phyloP scores from a whole-genome alignment of 2,888 invertebrate genomes.

The Eumerus sabulonum region DNA sequence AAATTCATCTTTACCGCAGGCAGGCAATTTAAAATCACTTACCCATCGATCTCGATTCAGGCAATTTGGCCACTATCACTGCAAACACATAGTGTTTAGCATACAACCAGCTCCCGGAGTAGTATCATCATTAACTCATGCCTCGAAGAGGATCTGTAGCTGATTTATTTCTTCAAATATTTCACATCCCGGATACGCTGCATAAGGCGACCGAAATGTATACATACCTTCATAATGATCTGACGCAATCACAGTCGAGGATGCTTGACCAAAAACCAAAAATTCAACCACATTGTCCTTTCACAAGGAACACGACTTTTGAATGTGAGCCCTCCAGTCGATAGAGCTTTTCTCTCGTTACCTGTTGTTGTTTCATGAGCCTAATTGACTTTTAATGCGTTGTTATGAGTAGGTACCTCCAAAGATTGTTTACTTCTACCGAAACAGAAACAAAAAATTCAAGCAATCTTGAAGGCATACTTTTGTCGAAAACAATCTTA shows the following conservation, averaged over 20 bases:
- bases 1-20: slow-evolving; percentile 17
- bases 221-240: too few relatives aligned
- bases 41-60: slow-evolving; percentile 49
- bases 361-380: slow-evolving; percentile 5
- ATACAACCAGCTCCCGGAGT: slow-evolving; percentile 13
- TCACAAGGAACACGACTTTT: neutral
- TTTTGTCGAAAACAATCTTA: slow-evolving; percentile 29
- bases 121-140: slow-evolving; percentile 6
- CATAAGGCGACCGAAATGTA: too few relatives aligned
- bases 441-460: slow-evolving; percentile 5
- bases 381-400: slow-evolving; percentile 26
- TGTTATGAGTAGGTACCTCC: slow-evolving; percentile 2
- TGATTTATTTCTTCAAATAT: slow-evolving; percentile 22
- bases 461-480: too few relatives aligned
- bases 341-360: neutral
- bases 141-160: slow-evolving; percentile 9
- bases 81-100: slow-evolving; percentile 23
- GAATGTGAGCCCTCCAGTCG: neutral
- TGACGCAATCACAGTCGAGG: too few relatives aligned
- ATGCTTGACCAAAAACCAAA: slow-evolving; percentile 27
- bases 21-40: slow-evolving; percentile 60
- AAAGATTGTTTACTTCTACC: neutral
- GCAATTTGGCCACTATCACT: slow-evolving; percentile 47
- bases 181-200: slow-evolving; percentile 37
- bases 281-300: neutral